Base-by-base conservation (phyloP, 2,888 invertebrate genomes). In the Caenorhabditis japonica region DNA sequence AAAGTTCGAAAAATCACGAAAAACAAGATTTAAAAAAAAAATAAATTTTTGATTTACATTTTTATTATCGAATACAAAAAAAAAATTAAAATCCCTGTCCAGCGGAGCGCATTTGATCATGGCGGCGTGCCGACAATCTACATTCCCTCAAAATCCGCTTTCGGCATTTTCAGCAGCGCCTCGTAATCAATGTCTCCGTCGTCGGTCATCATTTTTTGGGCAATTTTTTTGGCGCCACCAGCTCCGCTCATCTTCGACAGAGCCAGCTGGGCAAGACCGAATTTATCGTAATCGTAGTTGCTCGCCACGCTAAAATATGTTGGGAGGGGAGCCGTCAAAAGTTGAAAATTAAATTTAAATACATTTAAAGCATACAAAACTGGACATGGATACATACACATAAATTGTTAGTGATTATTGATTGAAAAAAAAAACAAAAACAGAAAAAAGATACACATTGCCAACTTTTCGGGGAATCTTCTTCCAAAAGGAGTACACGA, bases 141-240 rank as follows among this genome's bases (percentile, higher is more conserved):
- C 62, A 71, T 56, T 43, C 55, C 56, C 7, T 72, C 72, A 19
- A 72, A 66, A 34, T 59, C 55, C 12, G 52, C 68, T 66, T 81
- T 81, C n/a, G 83, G 83, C 80, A 83, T 76, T 62, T 84, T 84
- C 43, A 86, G 46, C n/a, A 86, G 59, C n/a, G 86, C 86, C 58
- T 86, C 86, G 69, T 86, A 86, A 49, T 86, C 86, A 38, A 86
- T 82, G 34, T 86, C 86, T 3, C 86, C 86, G 43, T 86, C 82
- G 19, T 71, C 68, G 1, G 80, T 82, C 66, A 84, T 61, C n/a
- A 64, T 49, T 17, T 64, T 55, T 10, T 85, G 84, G 8, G 85
- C 80, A n/a, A 19, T 52, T 49, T 61, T 58, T 10, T 47, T 33
- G 15, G 33, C 58, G n/a, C 23, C 7, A 0, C 60, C 72, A 3